A percentile compares a stretch with the other conserved stretches of the same genome.
phyloP scores from a whole-genome alignment of 2,113 vertebrate species.

The Copsychus sechellarum region DNA sequence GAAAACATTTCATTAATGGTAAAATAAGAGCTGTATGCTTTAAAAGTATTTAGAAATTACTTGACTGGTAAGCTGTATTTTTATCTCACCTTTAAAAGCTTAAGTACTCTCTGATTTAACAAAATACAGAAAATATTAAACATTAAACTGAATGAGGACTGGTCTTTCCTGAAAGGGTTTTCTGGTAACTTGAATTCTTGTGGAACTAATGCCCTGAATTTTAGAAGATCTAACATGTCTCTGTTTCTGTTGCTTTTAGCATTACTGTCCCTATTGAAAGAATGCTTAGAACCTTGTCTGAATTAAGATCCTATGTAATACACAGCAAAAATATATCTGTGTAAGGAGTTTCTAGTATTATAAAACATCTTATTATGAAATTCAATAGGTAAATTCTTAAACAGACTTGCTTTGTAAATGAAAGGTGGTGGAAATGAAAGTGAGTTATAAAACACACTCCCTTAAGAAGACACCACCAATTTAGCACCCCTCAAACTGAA shows the following conservation, averaged over 20 bases:
- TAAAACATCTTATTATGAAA: neutral
- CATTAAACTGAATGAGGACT: neutral
- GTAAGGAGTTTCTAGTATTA: neutral
- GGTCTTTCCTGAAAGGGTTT: neutral
- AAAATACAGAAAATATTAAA: neutral
- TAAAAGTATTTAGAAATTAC: neutral
- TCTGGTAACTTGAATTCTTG: neutral
- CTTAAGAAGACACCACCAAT: neutral
- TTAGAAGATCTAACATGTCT: neutral
- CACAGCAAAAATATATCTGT: neutral
- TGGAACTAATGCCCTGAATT: neutral
- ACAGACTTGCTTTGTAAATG: neutral
- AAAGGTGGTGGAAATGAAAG: neutral
- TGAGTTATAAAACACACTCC: neutral
- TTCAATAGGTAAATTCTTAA: neutral
- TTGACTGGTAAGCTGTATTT: neutral
- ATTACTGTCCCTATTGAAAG: neutral
- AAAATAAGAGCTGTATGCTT: neutral
- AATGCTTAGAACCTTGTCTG: neutral
- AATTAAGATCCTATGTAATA: neutral
- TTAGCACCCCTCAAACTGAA: neutral
- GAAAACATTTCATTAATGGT: constrained; percentile 17
- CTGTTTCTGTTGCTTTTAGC: neutral
- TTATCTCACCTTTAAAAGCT: neutral
- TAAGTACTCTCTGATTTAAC: neutral